Evolutionary conservation across 2,888 invertebrate species (phyloP).

Genomic region (Anaspis maculata): DNA sequence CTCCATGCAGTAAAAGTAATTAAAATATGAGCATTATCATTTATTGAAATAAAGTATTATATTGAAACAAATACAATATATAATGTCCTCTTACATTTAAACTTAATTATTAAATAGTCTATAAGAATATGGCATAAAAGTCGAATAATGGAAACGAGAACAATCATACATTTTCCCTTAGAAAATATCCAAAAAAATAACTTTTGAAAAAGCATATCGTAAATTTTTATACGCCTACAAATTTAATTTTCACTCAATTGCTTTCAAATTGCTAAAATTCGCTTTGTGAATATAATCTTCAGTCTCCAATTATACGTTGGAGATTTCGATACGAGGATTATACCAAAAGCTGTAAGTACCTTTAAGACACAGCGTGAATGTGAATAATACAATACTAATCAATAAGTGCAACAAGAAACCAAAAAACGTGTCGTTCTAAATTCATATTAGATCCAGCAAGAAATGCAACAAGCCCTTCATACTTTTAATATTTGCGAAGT

Average conservation of each 20-base stretch:
- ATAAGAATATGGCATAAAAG: conserved; percentile 32
- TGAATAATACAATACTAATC: conserved; percentile 31
- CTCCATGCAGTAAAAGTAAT: no score
- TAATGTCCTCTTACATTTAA: conserved; percentile 18
- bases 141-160: conserved; percentile 8
- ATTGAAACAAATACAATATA: conserved; percentile 26
- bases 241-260: conserved; percentile 28
- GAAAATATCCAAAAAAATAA: conserved; percentile 15
- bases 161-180: no score
- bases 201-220: conserved; percentile 14
- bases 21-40: conserved; percentile 23
- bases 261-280: conserved; percentile 30
- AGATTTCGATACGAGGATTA: conserved; percentile 13
- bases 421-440: conserved; percentile 24
- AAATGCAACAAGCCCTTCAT: conserved; percentile 23
- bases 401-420: conserved; percentile 32
- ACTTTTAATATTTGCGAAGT: conserved; percentile 13
- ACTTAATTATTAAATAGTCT: conserved; percentile 21
- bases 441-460: conserved; percentile 23
- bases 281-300: conserved; percentile 19
- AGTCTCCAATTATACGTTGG: conserved; percentile 7
- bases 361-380: conserved; percentile 42
- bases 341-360: conserved; percentile 28
- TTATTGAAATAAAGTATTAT: conserved; percentile 32
- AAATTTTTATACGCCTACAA: conserved; percentile 12